phyloP scores from a whole-genome alignment of 30 jellyfish, hydroid and myxozoan species.

The Hydractinia echinata region DNA sequence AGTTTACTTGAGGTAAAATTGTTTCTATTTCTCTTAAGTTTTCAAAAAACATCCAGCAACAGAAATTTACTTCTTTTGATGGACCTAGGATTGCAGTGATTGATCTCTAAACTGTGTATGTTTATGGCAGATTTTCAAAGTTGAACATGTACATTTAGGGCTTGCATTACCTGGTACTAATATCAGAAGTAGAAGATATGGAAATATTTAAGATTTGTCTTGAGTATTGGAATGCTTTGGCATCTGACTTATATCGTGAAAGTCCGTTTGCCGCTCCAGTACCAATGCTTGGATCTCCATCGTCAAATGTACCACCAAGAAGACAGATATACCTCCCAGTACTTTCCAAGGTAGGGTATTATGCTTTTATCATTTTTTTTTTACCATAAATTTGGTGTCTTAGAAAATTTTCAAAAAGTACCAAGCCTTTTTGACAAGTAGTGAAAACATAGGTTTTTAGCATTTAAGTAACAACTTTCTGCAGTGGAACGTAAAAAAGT shows the following conservation, averaged over 20 bases:
- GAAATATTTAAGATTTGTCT: slow-evolving; percentile 93
- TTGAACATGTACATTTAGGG: slow-evolving; percentile 45
- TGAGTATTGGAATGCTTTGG: slow-evolving; percentile 97
- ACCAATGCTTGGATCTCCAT: slow-evolving; percentile 85
- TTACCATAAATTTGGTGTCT: neutral
- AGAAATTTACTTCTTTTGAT: too few species aligned
- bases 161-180: slow-evolving; percentile 66
- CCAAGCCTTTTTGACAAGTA: neutral
- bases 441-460: neutral
- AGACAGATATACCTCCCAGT: slow-evolving; percentile 82
- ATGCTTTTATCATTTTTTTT: neutral
- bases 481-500: neutral
- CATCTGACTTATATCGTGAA: slow-evolving; percentile 87
- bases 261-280: slow-evolving; percentile 98
- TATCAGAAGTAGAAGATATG: slow-evolving; percentile 94
- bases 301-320: slow-evolving; percentile 63
- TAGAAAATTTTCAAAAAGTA: neutral
- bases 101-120: neutral
- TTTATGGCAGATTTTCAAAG: neutral
- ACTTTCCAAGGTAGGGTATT: slow-evolving; percentile 72
- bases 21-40: too few species aligned
- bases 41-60: too few species aligned
- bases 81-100: too few species aligned
- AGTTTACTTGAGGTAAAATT: too few species aligned
- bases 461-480: neutral